Conservation (phyloP, 2,888 invertebrate genomes). For the Xestia c-nigrum region DNA sequence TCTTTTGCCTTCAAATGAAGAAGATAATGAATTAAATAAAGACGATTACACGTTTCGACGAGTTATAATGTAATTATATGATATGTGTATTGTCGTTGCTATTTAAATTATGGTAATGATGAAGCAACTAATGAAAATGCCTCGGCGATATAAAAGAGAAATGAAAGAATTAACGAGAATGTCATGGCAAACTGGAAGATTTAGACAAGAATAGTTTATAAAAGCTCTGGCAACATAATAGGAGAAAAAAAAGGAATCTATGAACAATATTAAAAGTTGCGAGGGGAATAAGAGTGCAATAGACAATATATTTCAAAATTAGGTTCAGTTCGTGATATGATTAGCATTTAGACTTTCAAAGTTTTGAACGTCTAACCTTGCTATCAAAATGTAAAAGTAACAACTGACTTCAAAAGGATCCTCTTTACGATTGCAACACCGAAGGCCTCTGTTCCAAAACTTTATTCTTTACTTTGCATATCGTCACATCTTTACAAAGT, state of each 20-base stretch:
- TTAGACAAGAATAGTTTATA: neutral
- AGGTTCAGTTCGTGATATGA: slow-evolving; percentile 39
- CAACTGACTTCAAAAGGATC: slow-evolving; percentile 45
- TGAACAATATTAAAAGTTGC: slow-evolving; percentile 2
- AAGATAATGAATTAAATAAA: slow-evolving; percentile 26
- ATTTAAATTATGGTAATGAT: neutral
- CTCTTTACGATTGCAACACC: slow-evolving; percentile 39
- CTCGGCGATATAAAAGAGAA: neutral
- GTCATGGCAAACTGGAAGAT: neutral
- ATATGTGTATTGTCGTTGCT: neutral
- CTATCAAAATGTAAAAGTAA: slow-evolving; percentile 48
- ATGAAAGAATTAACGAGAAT: neutral
- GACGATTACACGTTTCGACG: slow-evolving; percentile 1
- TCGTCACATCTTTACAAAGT: slow-evolving; percentile 51
- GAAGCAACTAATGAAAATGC: neutral
- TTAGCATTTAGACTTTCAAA: slow-evolving; percentile 39
- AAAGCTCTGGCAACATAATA: neutral
- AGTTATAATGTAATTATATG: neutral
- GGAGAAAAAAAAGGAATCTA: neutral
- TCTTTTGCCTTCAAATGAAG: slow-evolving; percentile 20
- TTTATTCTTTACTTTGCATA: slow-evolving; percentile 46
- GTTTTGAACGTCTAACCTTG: slow-evolving; percentile 47
- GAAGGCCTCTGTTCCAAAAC: slow-evolving; percentile 41
- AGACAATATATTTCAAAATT: slow-evolving; percentile 14
- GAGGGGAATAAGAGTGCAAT: neutral